phyloP scores from a whole-genome alignment of 2,888 invertebrate genomes.

The Mesorhabditis spiculigera region DNA sequence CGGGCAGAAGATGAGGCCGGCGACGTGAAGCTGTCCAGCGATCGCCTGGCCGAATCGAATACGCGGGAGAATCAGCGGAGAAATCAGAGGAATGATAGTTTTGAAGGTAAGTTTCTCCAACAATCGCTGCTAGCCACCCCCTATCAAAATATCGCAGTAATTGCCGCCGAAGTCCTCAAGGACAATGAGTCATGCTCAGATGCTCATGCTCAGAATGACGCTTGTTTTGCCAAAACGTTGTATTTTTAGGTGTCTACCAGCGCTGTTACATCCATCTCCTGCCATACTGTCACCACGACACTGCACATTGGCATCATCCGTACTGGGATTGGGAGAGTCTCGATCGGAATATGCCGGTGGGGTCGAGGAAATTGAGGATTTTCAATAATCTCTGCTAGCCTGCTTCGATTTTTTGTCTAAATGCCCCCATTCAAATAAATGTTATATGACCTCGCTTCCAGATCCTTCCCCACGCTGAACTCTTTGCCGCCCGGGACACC shows the following conservation, averaged over 20 bases:
- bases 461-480: neutral
- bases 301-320: conserved; percentile 1
- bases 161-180: no score
- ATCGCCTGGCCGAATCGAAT: conserved; percentile 1
- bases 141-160: no score
- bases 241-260: conserved; percentile 1
- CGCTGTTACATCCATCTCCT: neutral
- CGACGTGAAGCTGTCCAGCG: neutral
- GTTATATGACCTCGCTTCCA: neutral
- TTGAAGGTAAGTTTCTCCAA: neutral
- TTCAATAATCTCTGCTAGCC: no score
- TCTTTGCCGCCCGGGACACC: neutral
- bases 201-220: no score
- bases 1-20: neutral
- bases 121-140: no score
- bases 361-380: neutral
- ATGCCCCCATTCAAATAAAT: no score
- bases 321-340: neutral
- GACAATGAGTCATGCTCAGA: no score
- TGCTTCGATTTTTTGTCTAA: no score
- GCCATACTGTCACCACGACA: neutral
- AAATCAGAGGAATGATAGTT: neutral
- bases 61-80: neutral
- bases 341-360: neutral
- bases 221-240: no score